These are phyloP conservation scores for Bagarius yarrelli DNA, from an alignment of 2,113 vertebrate genomes.

Conservation along the genomic window DNA sequence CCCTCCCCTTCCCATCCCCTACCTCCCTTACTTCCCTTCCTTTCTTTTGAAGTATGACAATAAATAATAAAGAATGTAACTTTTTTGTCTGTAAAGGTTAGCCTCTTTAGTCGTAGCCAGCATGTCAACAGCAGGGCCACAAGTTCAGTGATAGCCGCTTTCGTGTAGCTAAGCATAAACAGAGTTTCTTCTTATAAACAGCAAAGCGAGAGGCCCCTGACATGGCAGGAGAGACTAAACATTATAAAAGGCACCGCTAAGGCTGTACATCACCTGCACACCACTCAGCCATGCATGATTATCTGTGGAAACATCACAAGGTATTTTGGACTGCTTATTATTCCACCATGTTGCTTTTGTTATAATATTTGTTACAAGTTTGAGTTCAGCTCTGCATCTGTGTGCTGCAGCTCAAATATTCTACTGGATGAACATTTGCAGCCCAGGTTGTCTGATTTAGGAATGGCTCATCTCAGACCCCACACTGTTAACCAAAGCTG, in stretches of 20 bases:
- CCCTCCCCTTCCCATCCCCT: too few species aligned
- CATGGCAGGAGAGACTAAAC: constrained; percentile 64
- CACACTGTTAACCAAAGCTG: constrained; percentile 57
- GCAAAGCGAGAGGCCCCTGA: constrained; percentile 51
- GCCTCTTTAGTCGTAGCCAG: background rate
- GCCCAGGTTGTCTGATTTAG: constrained; percentile 69
- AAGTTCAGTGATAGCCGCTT: background rate
- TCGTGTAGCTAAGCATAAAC: background rate
- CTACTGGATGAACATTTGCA: constrained; percentile 68
- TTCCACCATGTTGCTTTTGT: background rate
- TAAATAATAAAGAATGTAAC: background rate
- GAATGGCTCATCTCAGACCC: constrained; percentile 66
- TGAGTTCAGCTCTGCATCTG: background rate
- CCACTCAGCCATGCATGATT: constrained; percentile 54
- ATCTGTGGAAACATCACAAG: constrained; percentile 71
- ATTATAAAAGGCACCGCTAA: constrained; percentile 62
- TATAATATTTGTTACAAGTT: background rate
- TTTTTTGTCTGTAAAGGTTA: background rate
- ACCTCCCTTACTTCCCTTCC: background rate
- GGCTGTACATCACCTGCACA: constrained; percentile 68
- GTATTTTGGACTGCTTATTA: constrained; percentile 39
- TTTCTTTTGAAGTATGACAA: background rate
- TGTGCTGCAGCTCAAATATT: constrained; percentile 64
- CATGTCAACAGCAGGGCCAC: background rate
- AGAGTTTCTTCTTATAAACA: constrained; percentile 36